Conservation (phyloP, 2,888 invertebrate genomes). For the Ornithoptera priamus region DNA sequence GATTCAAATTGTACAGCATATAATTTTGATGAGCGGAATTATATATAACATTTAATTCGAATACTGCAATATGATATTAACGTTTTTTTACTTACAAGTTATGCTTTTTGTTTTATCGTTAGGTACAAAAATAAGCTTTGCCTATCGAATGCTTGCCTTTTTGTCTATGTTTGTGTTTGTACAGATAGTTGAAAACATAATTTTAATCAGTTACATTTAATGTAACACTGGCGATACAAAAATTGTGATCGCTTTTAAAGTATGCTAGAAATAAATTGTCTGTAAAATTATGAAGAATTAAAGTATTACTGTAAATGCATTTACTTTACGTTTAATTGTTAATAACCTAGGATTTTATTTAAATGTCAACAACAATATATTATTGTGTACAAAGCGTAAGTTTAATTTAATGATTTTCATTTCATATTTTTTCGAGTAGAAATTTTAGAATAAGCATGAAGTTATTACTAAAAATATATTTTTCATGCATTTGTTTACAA, state of each 20-base stretch:
- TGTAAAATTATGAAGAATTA: not conserved
- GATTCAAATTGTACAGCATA: slow-evolving; percentile 9
- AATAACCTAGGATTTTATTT: not conserved
- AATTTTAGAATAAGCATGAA: no score
- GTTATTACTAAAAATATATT: no score
- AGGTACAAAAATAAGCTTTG: slow-evolving; percentile 72
- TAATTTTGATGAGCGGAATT: slow-evolving; percentile 3
- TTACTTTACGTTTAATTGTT: not conserved
- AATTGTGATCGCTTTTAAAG: not conserved
- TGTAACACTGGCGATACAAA: not conserved
- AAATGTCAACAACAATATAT: not conserved
- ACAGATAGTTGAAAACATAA: not conserved
- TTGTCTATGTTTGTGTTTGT: slow-evolving; percentile 86
- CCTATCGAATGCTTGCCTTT: slow-evolving; percentile 84
- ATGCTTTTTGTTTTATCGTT: slow-evolving; percentile 14
- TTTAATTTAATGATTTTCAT: not conserved
- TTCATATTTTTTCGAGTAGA: not conserved
- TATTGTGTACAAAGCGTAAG: not conserved
- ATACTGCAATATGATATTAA: not conserved
- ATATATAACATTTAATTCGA: not conserved
- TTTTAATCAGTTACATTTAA: not conserved
- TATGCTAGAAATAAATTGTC: not conserved
- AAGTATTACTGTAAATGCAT: not conserved
- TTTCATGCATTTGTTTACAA: no score
- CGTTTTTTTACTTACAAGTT: slow-evolving; percentile 11